A percentile compares a stretch with the other conserved stretches of the same genome.
Conservation (phyloP, 2,113 vertebrate genomes). For the Jaculus jaculus region DNA sequence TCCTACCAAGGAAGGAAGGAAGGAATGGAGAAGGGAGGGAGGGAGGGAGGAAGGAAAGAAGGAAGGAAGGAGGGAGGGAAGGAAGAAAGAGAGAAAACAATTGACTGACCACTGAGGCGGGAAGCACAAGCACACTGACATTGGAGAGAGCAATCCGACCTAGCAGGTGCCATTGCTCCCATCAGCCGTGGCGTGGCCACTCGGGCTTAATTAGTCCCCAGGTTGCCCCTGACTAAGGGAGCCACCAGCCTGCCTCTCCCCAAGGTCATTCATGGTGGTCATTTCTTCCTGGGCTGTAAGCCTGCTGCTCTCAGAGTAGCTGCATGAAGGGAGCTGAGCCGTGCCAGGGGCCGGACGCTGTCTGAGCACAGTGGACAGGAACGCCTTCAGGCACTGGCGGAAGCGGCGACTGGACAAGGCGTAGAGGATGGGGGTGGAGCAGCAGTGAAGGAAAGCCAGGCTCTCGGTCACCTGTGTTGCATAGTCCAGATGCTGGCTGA, state of each 20-base stretch:
- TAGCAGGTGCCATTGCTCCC: no score
- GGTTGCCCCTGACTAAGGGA: not conserved
- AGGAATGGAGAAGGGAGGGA: no score
- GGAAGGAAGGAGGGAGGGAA: no score
- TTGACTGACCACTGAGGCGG: no score
- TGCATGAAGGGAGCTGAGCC: conserved; percentile 51
- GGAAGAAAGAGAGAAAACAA: no score
- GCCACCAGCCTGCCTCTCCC: not conserved
- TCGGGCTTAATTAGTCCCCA: not conserved
- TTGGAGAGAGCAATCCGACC: no score
- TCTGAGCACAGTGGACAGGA: conserved; percentile 51
- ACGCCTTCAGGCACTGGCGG: conserved; percentile 72
- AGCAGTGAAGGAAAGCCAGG: conserved; percentile 86
- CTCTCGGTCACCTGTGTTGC: conserved; percentile 85
- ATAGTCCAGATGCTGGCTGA: conserved; percentile 83
- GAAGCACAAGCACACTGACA: no score
- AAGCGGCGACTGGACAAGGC: conserved; percentile 82
- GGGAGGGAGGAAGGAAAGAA: no score
- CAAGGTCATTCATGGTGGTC: conserved; percentile 44
- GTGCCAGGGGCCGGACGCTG: not conserved
- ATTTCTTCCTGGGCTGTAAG: conserved; percentile 61
- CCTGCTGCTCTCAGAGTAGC: conserved; percentile 58
- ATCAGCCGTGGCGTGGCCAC: not conserved
- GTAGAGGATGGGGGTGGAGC: conserved; percentile 85
- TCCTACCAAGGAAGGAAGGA: no score